Conservation (phyloP, 2,888 invertebrate genomes). For the Thyatira batis region DNA sequence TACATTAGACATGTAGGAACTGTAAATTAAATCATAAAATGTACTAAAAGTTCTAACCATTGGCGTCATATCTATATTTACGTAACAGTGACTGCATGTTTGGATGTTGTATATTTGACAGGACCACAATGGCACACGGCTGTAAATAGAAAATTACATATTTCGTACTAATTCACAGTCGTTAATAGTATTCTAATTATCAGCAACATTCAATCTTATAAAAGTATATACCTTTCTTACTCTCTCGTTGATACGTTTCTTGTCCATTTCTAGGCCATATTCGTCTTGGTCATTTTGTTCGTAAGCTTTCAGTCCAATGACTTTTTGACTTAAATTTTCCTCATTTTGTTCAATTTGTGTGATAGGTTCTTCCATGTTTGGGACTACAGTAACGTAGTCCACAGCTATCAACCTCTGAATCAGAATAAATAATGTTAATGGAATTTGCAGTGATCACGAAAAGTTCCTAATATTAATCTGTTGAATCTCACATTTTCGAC, state of each 20-base stretch:
- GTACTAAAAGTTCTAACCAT: conserved; percentile 47
- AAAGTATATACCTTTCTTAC: conserved; percentile 51
- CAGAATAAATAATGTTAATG: conserved; percentile 13
- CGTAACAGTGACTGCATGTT: conserved; percentile 65
- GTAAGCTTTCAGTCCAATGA: conserved; percentile 31
- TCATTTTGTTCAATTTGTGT: conserved; percentile 23
- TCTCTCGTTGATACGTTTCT: conserved; percentile 20
- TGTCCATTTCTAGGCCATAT: conserved; percentile 29
- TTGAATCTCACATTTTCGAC: conserved; percentile 48
- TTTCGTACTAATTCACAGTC: not conserved
- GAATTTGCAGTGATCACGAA: not conserved
- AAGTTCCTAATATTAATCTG: not conserved
- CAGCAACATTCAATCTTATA: not conserved
- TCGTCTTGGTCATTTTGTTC: conserved; percentile 40
- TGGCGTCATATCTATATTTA: conserved; percentile 70
- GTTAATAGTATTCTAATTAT: conserved; percentile 1
- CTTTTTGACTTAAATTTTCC: conserved; percentile 35
- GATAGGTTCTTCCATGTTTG: conserved; percentile 23
- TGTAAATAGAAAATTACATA: conserved; percentile 33
- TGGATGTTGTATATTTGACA: conserved; percentile 65
- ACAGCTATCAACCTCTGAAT: conserved; percentile 54
- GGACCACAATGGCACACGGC: conserved; percentile 67
- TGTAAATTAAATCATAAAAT: conserved; percentile 11
- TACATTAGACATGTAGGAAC: not conserved
- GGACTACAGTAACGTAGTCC: conserved; percentile 34